Base-by-base conservation (phyloP, 2,888 invertebrate genomes). In the Papilio demoleus region DNA sequence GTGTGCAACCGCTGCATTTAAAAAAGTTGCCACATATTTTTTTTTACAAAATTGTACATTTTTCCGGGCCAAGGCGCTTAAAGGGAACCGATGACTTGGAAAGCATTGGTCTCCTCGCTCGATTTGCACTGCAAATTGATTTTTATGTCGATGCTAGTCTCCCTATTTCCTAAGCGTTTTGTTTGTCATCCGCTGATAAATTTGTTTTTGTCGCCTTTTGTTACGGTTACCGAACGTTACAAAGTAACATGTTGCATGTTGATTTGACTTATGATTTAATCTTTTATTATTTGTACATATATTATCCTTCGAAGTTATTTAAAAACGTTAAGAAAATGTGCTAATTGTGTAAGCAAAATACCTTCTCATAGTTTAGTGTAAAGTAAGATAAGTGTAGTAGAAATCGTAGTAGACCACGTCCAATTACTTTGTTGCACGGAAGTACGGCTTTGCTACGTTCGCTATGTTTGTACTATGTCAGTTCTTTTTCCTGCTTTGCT, bases 121-220 rank as follows among this genome's bases (percentile, higher is more conserved):
- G 89, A 90, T 91, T 92, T 90, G 82, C 88, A 88, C 85, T 84
- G 86, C 77, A 88, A 92, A 90, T 90, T 91, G 91, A 91, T 91
- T 90, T 90, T 89, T 88, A 87, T 88, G 82, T 81, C 77, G 82
- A 77, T 73, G 78, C 72, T 69, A 70, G 70, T 71, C 68, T 72
- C 71, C 67, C 66, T 72, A 70, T 75, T 73, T 75, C 73, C 70
- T 74, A 74, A 75, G 73, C 72, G 76, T 79, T 83, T 81, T 83
- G 80, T 82, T 80, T 80, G 81, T 81, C 79, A 78, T 75, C 70
- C 61, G 71, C 70, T 73, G 68, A 70, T 70, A 72, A 70, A 68
- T 73, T 65, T 68, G 65, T 71, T 66, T 42, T 58, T 40, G 31
- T 56, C 14, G 24, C 53, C 38, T 67, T 36, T n/a, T 36, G 53